Conservation (phyloP, 2,113 vertebrate species). For the Alethe diademata region DNA sequence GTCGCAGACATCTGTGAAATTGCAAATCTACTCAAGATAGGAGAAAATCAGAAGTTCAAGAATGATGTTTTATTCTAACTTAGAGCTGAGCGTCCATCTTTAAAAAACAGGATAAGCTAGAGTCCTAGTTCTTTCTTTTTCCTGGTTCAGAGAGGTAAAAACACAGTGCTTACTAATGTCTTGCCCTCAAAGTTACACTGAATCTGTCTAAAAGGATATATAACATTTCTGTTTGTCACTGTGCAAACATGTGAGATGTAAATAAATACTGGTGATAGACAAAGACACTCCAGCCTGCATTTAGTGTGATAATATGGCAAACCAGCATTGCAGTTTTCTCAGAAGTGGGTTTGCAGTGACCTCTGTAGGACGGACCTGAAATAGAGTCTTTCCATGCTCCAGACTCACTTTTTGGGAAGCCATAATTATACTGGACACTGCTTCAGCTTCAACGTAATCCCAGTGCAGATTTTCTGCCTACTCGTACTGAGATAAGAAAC, state of each 20-base stretch:
- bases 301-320: rapidly evolving
- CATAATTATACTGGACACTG: neutral
- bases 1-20: neutral
- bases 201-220: neutral
- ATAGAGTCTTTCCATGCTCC: neutral
- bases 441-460: neutral
- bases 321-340: neutral
- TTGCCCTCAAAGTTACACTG: neutral
- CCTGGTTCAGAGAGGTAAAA: neutral
- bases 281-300: neutral
- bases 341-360: conserved; percentile 37
- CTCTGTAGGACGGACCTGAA: conserved; percentile 26
- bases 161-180: neutral
- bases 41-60: neutral
- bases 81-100: neutral
- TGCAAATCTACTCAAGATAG: neutral
- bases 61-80: neutral
- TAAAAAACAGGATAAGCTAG: neutral
- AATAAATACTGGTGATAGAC: neutral
- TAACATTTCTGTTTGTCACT: neutral
- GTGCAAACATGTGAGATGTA: neutral
- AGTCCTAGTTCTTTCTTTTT: neutral
- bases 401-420: neutral
- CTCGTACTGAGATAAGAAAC: neutral
- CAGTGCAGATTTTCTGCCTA: neutral